Percentiles rank a stretch among this genome's conserved stretches.
These are phyloP conservation scores for Mycetomoellerius zeteki DNA, from an alignment of 1,140 invertebrate genomes.

Conservation along the genomic window DNA sequence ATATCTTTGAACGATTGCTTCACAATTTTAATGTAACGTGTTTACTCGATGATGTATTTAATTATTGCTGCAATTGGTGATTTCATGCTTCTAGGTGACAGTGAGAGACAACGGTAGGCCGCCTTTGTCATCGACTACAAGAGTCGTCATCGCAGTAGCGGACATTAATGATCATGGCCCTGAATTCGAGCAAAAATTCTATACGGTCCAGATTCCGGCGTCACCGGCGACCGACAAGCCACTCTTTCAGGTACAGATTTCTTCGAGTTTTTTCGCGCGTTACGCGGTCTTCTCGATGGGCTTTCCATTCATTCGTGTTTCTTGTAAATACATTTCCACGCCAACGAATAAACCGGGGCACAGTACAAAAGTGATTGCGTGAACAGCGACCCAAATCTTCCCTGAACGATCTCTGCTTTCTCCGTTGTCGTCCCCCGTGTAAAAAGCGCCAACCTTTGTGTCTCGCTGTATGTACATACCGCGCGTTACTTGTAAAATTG, in stretches of 20 bases:
- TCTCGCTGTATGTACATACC: slow-evolving; percentile 62
- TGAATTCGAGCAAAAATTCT: slow-evolving; percentile 93
- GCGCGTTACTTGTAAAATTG: slow-evolving; percentile 48
- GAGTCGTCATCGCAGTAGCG: slow-evolving; percentile 93
- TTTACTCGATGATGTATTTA: background rate
- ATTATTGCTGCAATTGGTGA: slow-evolving; percentile 15
- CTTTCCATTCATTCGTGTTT: slow-evolving; percentile 27
- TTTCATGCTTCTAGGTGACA: slow-evolving; percentile 88
- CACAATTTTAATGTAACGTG: background rate
- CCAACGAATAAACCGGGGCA: slow-evolving; percentile 21
- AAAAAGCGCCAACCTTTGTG: slow-evolving; percentile 51
- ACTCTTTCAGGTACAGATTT: slow-evolving; percentile 89
- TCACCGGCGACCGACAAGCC: slow-evolving; percentile 87
- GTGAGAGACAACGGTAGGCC: slow-evolving; percentile 94
- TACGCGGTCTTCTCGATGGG: slow-evolving; percentile 27
- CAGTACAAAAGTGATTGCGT: slow-evolving; percentile 4
- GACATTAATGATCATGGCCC: slow-evolving; percentile 96
- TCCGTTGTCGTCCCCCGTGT: slow-evolving; percentile 1
- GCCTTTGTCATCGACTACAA: slow-evolving; percentile 92
- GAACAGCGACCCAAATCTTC: slow-evolving; percentile 21
- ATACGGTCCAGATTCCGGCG: slow-evolving; percentile 93
- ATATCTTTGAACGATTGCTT: background rate
- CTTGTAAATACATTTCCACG: slow-evolving; percentile 58
- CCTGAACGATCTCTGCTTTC: slow-evolving; percentile 31
- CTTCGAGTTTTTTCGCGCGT: background rate